Evolutionary conservation across 2,888 invertebrate species (phyloP).

Genomic region (Spilosoma lubricipeda): DNA sequence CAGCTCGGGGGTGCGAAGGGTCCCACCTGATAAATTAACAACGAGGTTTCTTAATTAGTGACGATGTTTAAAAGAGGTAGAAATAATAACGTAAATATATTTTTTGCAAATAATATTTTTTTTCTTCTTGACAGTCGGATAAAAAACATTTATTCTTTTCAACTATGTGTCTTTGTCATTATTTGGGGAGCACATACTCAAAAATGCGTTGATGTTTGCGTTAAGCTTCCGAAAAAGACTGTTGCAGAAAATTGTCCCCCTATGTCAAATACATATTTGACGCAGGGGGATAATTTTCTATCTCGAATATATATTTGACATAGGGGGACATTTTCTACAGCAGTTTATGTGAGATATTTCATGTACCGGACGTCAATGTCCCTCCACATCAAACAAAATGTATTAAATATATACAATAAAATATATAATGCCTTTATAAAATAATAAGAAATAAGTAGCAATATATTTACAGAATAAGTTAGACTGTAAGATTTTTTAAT

Average conservation of each 20-base stretch:
- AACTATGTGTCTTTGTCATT: too few species aligned
- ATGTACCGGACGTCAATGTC: too few species aligned
- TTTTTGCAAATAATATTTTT: too few species aligned
- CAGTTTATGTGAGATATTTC: too few species aligned
- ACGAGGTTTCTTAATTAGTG: neutral
- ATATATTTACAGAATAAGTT: neutral
- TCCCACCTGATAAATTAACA: conserved; percentile 58
- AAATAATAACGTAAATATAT: neutral
- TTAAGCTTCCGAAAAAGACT: neutral
- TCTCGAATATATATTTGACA: too few species aligned
- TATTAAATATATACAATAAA: too few species aligned
- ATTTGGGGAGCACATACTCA: too few species aligned
- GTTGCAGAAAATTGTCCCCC: neutral
- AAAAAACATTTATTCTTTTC: too few species aligned
- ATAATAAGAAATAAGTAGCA: neutral
- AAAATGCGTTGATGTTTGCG: neutral
- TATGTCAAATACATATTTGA: neutral
- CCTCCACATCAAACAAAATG: neutral
- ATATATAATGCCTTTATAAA: neutral
- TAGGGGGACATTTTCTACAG: too few species aligned
- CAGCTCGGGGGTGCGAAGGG: conserved; percentile 67
- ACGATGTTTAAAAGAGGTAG: neutral
- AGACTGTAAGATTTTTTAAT: neutral
- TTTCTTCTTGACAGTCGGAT: too few species aligned
- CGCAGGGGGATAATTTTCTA: too few species aligned